These are phyloP conservation scores for Ptyas mucosa DNA, from an alignment of 2,113 vertebrate species.

Conservation along the genomic window DNA sequence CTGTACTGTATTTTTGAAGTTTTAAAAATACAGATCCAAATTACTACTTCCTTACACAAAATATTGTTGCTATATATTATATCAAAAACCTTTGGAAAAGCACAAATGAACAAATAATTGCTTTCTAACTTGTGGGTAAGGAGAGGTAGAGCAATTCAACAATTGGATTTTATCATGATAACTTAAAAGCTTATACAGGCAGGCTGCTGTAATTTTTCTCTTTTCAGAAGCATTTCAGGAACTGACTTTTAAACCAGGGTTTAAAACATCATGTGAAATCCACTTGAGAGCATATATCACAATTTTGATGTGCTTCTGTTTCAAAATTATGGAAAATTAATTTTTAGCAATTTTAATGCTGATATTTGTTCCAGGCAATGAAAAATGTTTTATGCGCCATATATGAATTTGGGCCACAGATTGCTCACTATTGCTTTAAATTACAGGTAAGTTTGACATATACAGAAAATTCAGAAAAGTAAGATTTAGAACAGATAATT, in stretches of 20 bases:
- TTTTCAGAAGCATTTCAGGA: neutral
- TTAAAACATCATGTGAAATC: neutral
- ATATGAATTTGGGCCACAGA: neutral
- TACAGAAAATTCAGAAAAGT: neutral
- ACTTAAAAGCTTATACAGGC: neutral
- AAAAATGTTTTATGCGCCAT: neutral
- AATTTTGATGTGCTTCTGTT: neutral
- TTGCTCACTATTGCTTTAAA: neutral
- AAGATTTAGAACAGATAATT: neutral
- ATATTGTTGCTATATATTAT: neutral
- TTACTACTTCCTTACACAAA: neutral
- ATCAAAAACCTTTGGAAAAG: neutral
- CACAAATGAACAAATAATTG: neutral
- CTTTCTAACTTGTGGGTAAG: neutral
- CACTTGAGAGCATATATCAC: neutral
- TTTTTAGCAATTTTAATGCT: neutral
- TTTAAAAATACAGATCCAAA: neutral
- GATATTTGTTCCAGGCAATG: neutral
- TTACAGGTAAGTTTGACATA: neutral
- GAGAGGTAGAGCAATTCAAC: neutral
- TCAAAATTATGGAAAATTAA: neutral
- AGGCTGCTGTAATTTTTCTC: neutral
- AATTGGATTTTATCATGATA: neutral
- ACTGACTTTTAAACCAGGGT: neutral
- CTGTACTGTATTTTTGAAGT: constrained; percentile 27